Conservation (phyloP, 2,797 vertebrate genomes). For the Miichthys miiuy region DNA sequence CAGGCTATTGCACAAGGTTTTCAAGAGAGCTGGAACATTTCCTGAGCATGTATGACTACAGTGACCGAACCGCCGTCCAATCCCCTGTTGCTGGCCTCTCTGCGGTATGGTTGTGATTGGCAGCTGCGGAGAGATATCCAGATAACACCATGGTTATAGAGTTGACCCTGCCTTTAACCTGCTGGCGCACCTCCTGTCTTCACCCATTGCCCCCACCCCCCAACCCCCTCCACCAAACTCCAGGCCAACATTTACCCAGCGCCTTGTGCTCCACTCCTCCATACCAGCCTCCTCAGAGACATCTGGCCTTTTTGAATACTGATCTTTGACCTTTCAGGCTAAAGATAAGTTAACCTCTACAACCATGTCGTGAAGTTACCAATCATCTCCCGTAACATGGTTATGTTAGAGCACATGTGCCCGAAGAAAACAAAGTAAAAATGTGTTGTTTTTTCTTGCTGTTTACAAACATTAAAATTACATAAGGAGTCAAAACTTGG, state of each 20-base stretch:
- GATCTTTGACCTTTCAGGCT: conserved; percentile 66
- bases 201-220: conserved; percentile 3
- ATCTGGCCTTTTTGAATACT: conserved; percentile 61
- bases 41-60: conserved; percentile 58
- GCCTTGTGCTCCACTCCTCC: conserved; percentile 45
- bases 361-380: conserved; percentile 29
- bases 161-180: conserved; percentile 72
- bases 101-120: conserved; percentile 56
- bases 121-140: conserved; percentile 63
- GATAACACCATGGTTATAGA: conserved; percentile 64
- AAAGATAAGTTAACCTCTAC: conserved; percentile 76
- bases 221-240: conserved; percentile 30
- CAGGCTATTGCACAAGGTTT: conserved; percentile 61
- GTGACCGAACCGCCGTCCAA: conserved; percentile 23
- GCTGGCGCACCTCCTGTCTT: conserved; percentile 62
- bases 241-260: conserved; percentile 56
- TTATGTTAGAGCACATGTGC: conserved; percentile 13
- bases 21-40: conserved; percentile 57
- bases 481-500: conserved; percentile 6
- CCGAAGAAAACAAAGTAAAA: background rate
- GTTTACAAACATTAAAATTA: conserved; percentile 19
- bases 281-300: conserved; percentile 43
- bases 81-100: conserved; percentile 4
- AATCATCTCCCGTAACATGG: conserved; percentile 3
- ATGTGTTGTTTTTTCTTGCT: background rate